Conservation (phyloP, 2,888 invertebrate species). For the Desoria tigrina region DNA sequence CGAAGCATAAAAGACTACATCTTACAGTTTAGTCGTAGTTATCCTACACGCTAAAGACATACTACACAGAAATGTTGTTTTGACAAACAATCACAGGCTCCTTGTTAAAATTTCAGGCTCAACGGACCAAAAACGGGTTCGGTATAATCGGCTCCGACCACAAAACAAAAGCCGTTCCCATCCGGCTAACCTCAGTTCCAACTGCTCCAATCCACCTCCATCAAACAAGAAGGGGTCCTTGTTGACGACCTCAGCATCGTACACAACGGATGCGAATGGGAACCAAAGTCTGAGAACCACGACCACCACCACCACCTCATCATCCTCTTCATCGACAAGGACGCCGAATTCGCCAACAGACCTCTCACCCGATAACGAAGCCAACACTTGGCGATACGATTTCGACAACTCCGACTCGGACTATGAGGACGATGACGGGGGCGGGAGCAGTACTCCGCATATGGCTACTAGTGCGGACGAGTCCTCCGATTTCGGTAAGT, state of each 20-base stretch:
- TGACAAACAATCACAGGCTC: no score
- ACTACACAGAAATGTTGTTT: no score
- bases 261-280: conserved; percentile 9
- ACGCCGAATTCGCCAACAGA: background rate
- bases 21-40: no score
- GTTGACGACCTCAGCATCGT: conserved; percentile 10
- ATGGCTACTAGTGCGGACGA: conserved; percentile 37
- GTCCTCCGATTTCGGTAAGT: no score
- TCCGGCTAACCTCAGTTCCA: conserved; percentile 23
- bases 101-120: conserved; percentile 16
- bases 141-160: conserved; percentile 52
- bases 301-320: background rate
- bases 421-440: conserved; percentile 56
- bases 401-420: conserved; percentile 42
- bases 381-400: conserved; percentile 17
- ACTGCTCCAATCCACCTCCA: conserved; percentile 9
- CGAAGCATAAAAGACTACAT: no score
- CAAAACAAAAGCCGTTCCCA: conserved; percentile 34
- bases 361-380: background rate
- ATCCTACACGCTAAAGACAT: no score
- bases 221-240: background rate
- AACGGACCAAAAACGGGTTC: conserved; percentile 40
- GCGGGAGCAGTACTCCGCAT: conserved; percentile 58
- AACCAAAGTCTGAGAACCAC: conserved; percentile 1
- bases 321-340: background rate